Evolutionary conservation across 2,113 vertebrate species (phyloP).

Genomic region (Chunga burmeisteri): DNA sequence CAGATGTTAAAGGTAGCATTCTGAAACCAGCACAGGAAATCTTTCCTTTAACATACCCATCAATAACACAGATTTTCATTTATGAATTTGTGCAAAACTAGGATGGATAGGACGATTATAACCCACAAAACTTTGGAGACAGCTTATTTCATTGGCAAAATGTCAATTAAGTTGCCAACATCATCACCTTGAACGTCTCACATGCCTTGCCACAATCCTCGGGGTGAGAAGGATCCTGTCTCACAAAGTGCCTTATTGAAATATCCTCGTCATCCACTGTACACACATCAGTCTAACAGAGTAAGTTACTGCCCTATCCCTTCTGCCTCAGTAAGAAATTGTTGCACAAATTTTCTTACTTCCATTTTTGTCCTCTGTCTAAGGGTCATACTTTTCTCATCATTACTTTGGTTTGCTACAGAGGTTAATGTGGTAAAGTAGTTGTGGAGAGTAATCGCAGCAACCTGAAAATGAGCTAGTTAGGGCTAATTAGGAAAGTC

Average conservation of each 20-base stretch:
- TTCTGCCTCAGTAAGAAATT: background rate
- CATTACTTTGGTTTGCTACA: background rate
- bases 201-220: background rate
- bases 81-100: background rate
- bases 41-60: background rate
- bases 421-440: background rate
- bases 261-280: background rate
- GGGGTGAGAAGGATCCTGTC: background rate
- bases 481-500: background rate
- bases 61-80: background rate
- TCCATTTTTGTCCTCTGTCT: background rate
- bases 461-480: background rate
- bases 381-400: rapidly evolving
- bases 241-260: background rate
- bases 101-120: background rate
- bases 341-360: background rate
- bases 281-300: background rate
- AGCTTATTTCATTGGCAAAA: background rate
- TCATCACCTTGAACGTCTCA: background rate
- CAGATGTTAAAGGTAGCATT: background rate
- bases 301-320: background rate
- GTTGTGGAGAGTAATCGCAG: background rate
- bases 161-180: background rate
- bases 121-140: background rate
- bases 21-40: background rate